These are phyloP conservation scores for Siderastrea siderea DNA, from an alignment of 92 coral and sea anemone species.

Conservation along the genomic window DNA sequence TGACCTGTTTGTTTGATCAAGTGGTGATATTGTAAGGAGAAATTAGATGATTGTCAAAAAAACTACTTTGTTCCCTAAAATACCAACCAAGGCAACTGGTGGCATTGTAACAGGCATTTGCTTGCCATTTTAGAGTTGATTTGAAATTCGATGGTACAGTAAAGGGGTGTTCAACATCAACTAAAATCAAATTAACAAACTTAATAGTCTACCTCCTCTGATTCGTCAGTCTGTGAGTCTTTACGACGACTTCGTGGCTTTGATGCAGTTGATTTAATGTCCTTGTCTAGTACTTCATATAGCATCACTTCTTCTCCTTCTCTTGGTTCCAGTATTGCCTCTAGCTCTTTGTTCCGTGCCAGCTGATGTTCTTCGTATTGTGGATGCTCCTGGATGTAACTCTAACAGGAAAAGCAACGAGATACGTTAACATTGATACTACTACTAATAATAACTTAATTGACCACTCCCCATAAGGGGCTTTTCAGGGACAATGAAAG, in stretches of 20 bases:
- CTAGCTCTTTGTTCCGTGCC: constrained; percentile 84
- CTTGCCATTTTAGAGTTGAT: too few relatives aligned
- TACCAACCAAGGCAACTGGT: too few relatives aligned
- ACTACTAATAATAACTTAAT: too few relatives aligned
- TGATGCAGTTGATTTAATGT: constrained; percentile 24
- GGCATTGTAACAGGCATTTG: too few relatives aligned
- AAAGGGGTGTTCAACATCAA: not conserved
- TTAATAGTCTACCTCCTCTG: constrained; percentile 39
- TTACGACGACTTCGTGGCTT: constrained; percentile 47
- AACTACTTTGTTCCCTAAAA: too few relatives aligned
- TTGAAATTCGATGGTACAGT: too few relatives aligned
- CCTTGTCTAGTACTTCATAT: constrained; percentile 89
- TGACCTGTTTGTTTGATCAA: too few relatives aligned
- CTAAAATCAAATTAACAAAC: not conserved
- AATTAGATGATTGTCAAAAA: too few relatives aligned
- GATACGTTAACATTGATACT: not conserved
- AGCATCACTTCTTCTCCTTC: constrained; percentile 94
- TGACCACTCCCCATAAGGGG: too few relatives aligned
- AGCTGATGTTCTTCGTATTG: constrained; percentile 86
- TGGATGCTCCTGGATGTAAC: constrained; percentile 83
- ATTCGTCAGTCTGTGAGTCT: constrained; percentile 57
- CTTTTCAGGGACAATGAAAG: too few relatives aligned
- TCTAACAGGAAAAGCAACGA: constrained; percentile 39
- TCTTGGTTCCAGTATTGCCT: constrained; percentile 77
- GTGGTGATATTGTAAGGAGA: too few relatives aligned